A percentile compares a stretch with the other conserved stretches of the same genome.
Conservation (phyloP, 1,140 invertebrate genomes). For the Conus betulinus region DNA sequence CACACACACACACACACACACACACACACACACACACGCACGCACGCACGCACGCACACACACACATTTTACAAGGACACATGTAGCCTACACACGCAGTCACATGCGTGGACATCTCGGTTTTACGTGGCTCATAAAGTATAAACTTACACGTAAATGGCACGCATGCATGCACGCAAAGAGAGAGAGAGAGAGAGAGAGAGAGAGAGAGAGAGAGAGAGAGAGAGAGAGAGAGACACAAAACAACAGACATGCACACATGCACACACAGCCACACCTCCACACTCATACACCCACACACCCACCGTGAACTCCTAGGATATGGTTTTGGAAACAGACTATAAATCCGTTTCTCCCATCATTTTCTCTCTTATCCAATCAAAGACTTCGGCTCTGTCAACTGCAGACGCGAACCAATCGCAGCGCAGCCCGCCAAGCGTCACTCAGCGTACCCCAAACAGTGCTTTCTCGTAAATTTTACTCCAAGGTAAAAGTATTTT, state of each 20-base stretch:
- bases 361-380: slow-evolving; percentile 27
- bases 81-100: no score
- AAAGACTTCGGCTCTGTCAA: not conserved
- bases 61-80: no score
- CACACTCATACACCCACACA: not conserved
- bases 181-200: no score
- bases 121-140: no score
- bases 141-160: no score
- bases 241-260: not conserved
- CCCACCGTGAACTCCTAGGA: not conserved
- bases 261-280: slow-evolving; percentile 10
- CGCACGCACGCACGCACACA: no score
- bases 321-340: slow-evolving; percentile 31
- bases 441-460: slow-evolving; percentile 9
- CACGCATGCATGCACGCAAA: no score
- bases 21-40: no score
- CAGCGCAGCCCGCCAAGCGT: slow-evolving; percentile 45
- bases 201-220: no score
- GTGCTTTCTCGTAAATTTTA: not conserved
- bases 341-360: not conserved
- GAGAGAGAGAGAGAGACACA: no score
- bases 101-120: no score
- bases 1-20: no score
- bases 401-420: slow-evolving; percentile 28
- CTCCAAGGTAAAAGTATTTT: slow-evolving; percentile 27